Percentiles rank a stretch among this genome's conserved stretches.
Conservation (phyloP, 2,113 vertebrate species). For the Prietella phreatophila region DNA sequence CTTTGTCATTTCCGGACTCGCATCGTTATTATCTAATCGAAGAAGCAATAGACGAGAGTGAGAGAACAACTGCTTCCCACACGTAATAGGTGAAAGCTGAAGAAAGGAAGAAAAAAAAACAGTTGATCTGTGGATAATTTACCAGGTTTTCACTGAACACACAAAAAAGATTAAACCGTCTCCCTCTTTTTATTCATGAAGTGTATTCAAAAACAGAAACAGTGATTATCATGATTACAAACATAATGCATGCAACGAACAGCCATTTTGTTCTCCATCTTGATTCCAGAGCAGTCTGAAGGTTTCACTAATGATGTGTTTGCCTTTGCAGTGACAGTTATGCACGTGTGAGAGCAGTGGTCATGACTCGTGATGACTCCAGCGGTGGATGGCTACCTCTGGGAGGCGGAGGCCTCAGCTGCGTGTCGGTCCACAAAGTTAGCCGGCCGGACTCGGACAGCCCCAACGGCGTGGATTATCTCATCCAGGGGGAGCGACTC, state of each 20-base stretch:
- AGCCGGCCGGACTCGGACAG: slow-evolving; percentile 87
- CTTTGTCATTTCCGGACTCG: slow-evolving; percentile 70
- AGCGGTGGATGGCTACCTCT: slow-evolving; percentile 98
- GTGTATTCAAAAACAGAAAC: not conserved
- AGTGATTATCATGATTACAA: not conserved
- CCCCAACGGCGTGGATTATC: slow-evolving; percentile 82
- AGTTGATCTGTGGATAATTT: not conserved
- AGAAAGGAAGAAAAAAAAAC: not conserved
- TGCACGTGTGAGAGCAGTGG: slow-evolving; percentile 99
- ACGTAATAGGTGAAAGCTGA: slow-evolving; percentile 35
- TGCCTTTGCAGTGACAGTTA: slow-evolving; percentile 81
- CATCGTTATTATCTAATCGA: slow-evolving; percentile 68
- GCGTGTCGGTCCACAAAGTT: slow-evolving; percentile 93
- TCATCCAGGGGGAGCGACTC: slow-evolving; percentile 97
- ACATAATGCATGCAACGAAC: not conserved
- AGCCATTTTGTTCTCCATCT: not conserved
- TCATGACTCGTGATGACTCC: slow-evolving; percentile 99
- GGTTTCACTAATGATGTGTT: slow-evolving; percentile 18
- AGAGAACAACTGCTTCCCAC: slow-evolving; percentile 9
- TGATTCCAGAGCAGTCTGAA: not conserved
- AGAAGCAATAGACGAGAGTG: slow-evolving; percentile 56
- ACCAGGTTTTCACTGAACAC: not conserved
- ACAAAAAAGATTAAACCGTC: not conserved
- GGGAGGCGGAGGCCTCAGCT: slow-evolving; percentile 94
- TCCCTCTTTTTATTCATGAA: not conserved